phyloP scores from a whole-genome alignment of 2,888 invertebrate species.

The Autographa gamma region DNA sequence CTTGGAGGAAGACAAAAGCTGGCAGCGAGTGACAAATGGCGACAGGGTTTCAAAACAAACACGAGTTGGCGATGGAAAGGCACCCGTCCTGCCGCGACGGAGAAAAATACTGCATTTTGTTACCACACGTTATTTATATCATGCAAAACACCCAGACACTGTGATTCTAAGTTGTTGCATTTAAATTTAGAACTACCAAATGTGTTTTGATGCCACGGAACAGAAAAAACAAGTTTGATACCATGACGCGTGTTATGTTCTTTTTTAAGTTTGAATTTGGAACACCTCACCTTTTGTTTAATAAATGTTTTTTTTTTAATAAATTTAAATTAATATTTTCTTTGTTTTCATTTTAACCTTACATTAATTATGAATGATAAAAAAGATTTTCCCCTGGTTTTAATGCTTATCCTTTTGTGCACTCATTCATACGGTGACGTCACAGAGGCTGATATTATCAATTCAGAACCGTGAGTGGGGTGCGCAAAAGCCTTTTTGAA shows the following conservation, averaged over 20 bases:
- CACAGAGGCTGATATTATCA: conserved; percentile 5
- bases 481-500: conserved; percentile 5
- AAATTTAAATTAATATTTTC: not conserved
- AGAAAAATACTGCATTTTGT: conserved; percentile 51
- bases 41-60: conserved; percentile 57
- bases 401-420: conserved; percentile 4
- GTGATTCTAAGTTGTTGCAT: not conserved
- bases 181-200: not conserved
- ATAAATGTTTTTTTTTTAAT: not conserved
- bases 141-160: conserved; percentile 23
- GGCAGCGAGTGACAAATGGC: conserved; percentile 57
- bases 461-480: conserved; percentile 1
- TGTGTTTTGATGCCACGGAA: not conserved
- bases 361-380: not conserved
- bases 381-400: not conserved
- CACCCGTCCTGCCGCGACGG: conserved; percentile 24
- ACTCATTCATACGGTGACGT: not conserved
- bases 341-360: not conserved
- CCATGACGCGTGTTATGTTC: not conserved
- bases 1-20: conserved; percentile 50
- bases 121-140: conserved; percentile 37
- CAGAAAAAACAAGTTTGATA: no score
- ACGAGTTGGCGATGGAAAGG: conserved; percentile 39
- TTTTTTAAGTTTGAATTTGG: not conserved
- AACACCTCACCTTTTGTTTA: not conserved